These are phyloP conservation scores for Fukomys damarensis DNA, from an alignment of 2,113 vertebrate genomes.

Conservation along the genomic window DNA sequence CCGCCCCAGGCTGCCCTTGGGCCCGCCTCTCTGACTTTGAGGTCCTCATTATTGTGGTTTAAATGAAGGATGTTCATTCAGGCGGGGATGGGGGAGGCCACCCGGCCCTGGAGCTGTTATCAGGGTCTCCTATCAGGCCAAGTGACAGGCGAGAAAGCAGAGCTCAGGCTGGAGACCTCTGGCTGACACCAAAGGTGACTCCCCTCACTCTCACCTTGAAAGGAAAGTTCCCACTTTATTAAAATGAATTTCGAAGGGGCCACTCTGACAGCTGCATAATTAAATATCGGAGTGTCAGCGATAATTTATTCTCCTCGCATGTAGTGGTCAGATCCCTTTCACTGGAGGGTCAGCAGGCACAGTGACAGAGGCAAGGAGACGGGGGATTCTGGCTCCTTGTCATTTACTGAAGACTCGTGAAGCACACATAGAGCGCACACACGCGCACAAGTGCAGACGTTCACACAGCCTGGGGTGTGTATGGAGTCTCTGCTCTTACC, in stretches of 20 bases:
- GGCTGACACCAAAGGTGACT: conserved; percentile 98
- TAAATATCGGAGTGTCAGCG: conserved; percentile 99
- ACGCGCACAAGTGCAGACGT: too few relatives aligned
- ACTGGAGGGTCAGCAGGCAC: conserved; percentile 89
- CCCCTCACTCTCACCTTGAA: conserved; percentile 97
- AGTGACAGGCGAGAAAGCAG: conserved; percentile 91
- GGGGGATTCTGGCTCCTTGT: conserved; percentile 81
- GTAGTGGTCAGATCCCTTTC: conserved; percentile 94
- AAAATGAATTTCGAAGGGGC: conserved; percentile 99
- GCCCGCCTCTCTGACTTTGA: conserved; percentile 90
- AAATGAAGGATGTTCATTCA: conserved; percentile 91
- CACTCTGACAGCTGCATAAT: conserved; percentile 99
- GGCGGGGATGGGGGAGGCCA: conserved; percentile 85
- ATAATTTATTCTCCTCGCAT: conserved; percentile 98
- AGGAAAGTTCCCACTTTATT: conserved; percentile 98
- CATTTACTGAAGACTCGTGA: conserved; percentile 67
- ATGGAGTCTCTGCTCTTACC: background rate
- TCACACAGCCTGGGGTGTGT: background rate
- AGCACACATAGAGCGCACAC: background rate
- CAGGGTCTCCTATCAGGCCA: conserved; percentile 91
- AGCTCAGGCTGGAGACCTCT: conserved; percentile 90
- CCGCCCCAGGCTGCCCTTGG: conserved; percentile 87
- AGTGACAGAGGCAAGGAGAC: conserved; percentile 89
- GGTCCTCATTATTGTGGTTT: conserved; percentile 91
- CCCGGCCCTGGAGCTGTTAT: conserved; percentile 86